A percentile compares a stretch with the other conserved stretches of the same genome.
Evolutionary conservation across 2,888 invertebrate species (phyloP).

Genomic region (Drosophila meridiana): DNA sequence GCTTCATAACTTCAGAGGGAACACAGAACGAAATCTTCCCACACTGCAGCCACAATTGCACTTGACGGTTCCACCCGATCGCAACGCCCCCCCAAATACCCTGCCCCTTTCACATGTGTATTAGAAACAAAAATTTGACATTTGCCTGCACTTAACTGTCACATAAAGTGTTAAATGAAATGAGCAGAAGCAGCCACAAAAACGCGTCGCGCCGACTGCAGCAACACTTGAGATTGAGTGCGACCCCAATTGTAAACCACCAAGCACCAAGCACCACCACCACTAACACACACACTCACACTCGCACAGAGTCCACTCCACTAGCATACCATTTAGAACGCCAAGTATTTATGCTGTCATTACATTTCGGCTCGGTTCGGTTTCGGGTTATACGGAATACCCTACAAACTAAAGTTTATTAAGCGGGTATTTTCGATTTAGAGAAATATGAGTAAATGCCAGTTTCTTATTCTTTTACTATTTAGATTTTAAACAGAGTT

Average conservation of each 20-base stretch:
- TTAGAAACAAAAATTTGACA: constrained; percentile 77
- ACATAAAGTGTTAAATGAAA: constrained; percentile 81
- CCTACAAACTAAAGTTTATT: constrained; percentile 21
- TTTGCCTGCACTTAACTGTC: constrained; percentile 77
- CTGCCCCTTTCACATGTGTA: constrained; percentile 34
- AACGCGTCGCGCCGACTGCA: constrained; percentile 65
- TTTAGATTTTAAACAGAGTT: too few species aligned
- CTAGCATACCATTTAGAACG: constrained; percentile 54
- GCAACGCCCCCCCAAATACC: neutral
- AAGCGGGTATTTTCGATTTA: neutral
- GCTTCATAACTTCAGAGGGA: constrained; percentile 11
- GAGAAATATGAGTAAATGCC: neutral
- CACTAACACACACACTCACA: constrained; percentile 8
- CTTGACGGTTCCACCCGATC: constrained; percentile 58
- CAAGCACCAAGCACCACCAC: constrained; percentile 51
- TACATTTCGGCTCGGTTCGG: constrained; percentile 63
- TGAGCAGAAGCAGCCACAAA: constrained; percentile 71
- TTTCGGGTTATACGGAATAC: constrained; percentile 48
- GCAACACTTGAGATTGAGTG: constrained; percentile 72
- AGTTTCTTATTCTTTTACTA: neutral
- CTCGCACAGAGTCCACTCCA: constrained; percentile 32
- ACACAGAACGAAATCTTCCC: constrained; percentile 62
- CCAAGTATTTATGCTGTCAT: constrained; percentile 77
- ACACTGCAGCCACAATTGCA: constrained; percentile 58
- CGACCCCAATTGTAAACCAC: constrained; percentile 72